Conservation (phyloP, 2,113 vertebrate genomes). For the Notothenia coriiceps region DNA sequence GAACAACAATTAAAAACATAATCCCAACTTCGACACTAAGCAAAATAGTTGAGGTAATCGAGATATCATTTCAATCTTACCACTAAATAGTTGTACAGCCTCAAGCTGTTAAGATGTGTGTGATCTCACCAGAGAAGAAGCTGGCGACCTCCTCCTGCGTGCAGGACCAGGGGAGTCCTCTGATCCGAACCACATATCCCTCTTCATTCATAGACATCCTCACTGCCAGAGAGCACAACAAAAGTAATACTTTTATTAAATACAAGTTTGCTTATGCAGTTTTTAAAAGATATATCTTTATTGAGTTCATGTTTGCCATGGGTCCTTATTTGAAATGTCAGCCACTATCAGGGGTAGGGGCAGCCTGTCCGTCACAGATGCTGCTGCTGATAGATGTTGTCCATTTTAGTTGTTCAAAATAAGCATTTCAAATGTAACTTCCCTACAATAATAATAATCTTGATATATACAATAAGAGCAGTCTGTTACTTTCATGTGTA, state of each 20-base stretch:
- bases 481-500: neutral
- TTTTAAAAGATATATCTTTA: too few relatives aligned
- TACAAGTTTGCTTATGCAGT: too few relatives aligned
- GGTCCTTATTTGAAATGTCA: too few relatives aligned
- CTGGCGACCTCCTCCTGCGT: constrained; percentile 86
- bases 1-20: neutral
- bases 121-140: constrained; percentile 86
- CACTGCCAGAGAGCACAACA: constrained; percentile 51
- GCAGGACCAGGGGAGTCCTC: constrained; percentile 89
- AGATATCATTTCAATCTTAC: neutral
- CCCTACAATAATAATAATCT: too few relatives aligned
- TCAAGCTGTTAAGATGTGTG: neutral
- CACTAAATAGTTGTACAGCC: neutral
- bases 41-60: neutral
- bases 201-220: constrained; percentile 86
- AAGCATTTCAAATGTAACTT: too few relatives aligned
- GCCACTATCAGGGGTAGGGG: too few relatives aligned
- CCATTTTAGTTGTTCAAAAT: too few relatives aligned
- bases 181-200: constrained; percentile 87
- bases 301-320: too few relatives aligned
- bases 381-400: too few relatives aligned
- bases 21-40: neutral
- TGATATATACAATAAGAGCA: too few relatives aligned
- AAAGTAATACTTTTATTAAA: neutral
- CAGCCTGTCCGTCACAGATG: too few relatives aligned